Conservation (phyloP, 2,888 invertebrate genomes). For the Orgyia antiqua region DNA sequence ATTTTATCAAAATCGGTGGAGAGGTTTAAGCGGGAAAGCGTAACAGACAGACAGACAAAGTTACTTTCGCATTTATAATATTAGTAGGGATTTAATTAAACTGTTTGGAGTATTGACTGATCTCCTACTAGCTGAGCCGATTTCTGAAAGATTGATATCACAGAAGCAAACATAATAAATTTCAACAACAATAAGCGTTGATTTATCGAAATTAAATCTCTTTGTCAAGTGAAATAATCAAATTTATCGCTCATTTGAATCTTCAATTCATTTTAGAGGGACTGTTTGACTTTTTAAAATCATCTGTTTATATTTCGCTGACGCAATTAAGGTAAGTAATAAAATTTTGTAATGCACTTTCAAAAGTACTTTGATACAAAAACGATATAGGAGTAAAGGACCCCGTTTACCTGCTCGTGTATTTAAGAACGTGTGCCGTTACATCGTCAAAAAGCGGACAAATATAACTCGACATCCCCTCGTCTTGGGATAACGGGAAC, state of each 20-base stretch:
- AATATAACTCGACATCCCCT: conserved; percentile 62
- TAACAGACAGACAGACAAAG: too few relatives aligned
- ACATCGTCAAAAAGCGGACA: conserved; percentile 46
- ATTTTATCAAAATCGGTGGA: too few relatives aligned
- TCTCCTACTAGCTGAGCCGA: conserved; percentile 8
- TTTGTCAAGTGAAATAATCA: conserved; percentile 67
- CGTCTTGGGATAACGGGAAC: conserved; percentile 58
- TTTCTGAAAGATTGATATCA: conserved; percentile 33
- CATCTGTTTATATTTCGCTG: conserved; percentile 40
- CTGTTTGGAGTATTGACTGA: too few relatives aligned
- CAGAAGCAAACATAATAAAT: conserved; percentile 55
- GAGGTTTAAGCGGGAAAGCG: too few relatives aligned
- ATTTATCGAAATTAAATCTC: conserved; percentile 76
- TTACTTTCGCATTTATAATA: too few relatives aligned
- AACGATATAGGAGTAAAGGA: conserved; percentile 13
- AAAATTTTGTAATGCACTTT: conserved; percentile 22
- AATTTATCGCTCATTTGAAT: conserved; percentile 73
- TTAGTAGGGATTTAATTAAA: too few relatives aligned
- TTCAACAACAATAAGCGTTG: conserved; percentile 63
- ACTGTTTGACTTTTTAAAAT: conserved; percentile 37
- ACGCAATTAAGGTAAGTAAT: conserved; percentile 40
- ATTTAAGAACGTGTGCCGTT: conserved; percentile 41
- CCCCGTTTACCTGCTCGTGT: conserved; percentile 36
- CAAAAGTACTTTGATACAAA: conserved; percentile 12
- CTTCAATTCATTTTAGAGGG: conserved; percentile 62